phyloP scores from a whole-genome alignment of 2,113 vertebrate genomes.

The Phalacrocorax brasilianus region DNA sequence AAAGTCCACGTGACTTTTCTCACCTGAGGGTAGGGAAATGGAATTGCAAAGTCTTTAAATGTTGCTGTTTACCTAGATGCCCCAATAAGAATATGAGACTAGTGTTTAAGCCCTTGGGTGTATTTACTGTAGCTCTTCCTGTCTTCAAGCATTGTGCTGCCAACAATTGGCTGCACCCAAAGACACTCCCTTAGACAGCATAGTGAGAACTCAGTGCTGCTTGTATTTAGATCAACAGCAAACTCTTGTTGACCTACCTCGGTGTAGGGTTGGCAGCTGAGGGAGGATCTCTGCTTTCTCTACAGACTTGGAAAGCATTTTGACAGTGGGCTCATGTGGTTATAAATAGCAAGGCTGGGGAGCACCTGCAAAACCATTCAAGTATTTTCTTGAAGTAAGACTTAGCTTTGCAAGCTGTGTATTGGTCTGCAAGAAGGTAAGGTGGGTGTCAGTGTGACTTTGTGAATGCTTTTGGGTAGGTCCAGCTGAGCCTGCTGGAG shows the following conservation, averaged over 20 bases:
- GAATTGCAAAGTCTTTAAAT: slow-evolving; percentile 33
- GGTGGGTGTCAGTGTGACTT: background rate
- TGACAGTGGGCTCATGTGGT: background rate
- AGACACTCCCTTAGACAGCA: slow-evolving; percentile 46
- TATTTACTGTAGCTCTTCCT: slow-evolving; percentile 44
- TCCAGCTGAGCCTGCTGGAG: background rate
- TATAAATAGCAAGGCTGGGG: background rate
- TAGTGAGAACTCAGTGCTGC: background rate
- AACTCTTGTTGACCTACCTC: slow-evolving; percentile 49
- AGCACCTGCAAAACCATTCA: background rate
- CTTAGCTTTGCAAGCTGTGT: background rate
- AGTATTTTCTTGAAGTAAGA: background rate
- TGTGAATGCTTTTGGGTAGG: background rate
- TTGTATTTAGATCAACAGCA: slow-evolving; percentile 47
- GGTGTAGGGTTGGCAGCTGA: background rate
- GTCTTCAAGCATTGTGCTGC: slow-evolving; percentile 5
- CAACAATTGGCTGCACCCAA: slow-evolving; percentile 25
- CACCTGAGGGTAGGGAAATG: slow-evolving; percentile 33
- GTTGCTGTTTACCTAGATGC: slow-evolving; percentile 29
- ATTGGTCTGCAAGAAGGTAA: background rate
- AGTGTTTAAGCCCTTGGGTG: slow-evolving; percentile 48
- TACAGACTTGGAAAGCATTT: background rate
- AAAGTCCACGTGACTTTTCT: background rate
- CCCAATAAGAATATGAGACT: slow-evolving; percentile 43
- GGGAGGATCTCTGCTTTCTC: slow-evolving; percentile 15